phyloP scores from a whole-genome alignment of 1,140 invertebrate genomes.

The Ceratosolen solmsi region DNA sequence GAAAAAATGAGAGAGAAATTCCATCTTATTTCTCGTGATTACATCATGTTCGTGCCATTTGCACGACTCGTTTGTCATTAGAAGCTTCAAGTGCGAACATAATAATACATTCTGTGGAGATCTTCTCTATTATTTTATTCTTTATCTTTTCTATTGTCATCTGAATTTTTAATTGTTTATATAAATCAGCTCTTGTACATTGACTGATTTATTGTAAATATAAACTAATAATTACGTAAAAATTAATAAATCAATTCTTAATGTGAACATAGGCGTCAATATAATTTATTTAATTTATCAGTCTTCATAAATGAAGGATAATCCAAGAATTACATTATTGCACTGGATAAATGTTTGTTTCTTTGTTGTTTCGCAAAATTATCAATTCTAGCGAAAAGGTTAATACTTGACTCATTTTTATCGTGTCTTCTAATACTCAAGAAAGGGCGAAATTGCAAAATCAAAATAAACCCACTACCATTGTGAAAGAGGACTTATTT shows the following conservation, averaged over 20 bases:
- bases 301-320: background rate
- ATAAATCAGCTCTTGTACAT: background rate
- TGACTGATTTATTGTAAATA: background rate
- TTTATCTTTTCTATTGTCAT: slow-evolving; percentile 1
- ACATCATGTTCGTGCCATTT: slow-evolving; percentile 26
- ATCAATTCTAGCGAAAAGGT: background rate
- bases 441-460: background rate
- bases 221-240: background rate
- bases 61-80: slow-evolving; percentile 21
- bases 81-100: background rate
- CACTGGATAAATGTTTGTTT: background rate
- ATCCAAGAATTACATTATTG: background rate
- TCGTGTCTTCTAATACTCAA: background rate
- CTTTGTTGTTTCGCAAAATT: background rate
- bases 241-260: background rate
- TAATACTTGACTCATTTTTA: background rate
- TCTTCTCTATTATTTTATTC: background rate
- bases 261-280: background rate
- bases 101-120: background rate
- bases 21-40: slow-evolving; percentile 24
- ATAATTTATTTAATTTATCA: background rate
- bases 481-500: background rate
- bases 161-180: slow-evolving; percentile 6
- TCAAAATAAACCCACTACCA: background rate
- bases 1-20: slow-evolving; percentile 42